phyloP scores from a whole-genome alignment of 2,888 invertebrate genomes.

The Chirona hameri region DNA sequence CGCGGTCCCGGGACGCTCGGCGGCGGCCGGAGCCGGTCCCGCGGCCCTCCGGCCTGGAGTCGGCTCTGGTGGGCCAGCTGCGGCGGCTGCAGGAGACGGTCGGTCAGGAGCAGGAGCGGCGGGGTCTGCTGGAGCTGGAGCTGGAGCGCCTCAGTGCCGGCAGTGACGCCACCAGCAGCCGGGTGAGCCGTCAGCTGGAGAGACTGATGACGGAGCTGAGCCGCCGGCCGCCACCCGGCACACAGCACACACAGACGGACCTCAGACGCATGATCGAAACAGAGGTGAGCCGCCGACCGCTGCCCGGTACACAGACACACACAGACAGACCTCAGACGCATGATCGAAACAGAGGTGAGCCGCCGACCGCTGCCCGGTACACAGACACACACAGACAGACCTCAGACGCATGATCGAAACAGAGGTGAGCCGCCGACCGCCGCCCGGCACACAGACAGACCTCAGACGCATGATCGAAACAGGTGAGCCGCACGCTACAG shows the following conservation, averaged over 20 bases:
- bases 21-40: not conserved
- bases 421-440: not conserved
- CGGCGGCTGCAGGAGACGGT: not conserved
- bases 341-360: not conserved
- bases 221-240: not conserved
- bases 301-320: not conserved
- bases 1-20: not conserved
- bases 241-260: not conserved
- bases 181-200: not conserved
- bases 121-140: slow-evolving; percentile 14
- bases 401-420: not conserved
- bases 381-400: not conserved
- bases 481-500: not conserved
- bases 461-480: not conserved
- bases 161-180: not conserved
- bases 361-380: not conserved
- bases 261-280: not conserved
- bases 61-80: not conserved
- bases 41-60: not conserved
- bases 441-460: not conserved
- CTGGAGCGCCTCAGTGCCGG: not conserved
- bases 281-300: not conserved
- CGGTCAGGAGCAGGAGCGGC: not conserved
- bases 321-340: not conserved
- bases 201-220: not conserved